Evolutionary conservation across 2,113 vertebrate species (phyloP).

Genomic region (Cryptomyrus ogoouensis): DNA sequence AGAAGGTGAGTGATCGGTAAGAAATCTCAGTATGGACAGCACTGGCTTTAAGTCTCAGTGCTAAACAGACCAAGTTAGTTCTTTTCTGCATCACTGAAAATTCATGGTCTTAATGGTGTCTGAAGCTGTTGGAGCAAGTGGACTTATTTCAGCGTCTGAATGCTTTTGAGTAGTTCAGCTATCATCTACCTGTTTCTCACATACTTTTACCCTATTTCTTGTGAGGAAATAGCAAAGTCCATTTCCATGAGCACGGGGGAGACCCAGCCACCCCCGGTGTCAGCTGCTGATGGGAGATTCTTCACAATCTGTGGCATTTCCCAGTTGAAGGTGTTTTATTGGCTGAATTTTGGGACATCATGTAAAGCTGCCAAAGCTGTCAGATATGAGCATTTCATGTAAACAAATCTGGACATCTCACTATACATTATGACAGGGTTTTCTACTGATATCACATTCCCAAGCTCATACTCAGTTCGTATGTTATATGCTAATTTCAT

Average conservation of each 20-base stretch:
- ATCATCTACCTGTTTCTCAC: not conserved
- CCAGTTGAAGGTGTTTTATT: not conserved
- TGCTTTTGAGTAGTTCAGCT: not conserved
- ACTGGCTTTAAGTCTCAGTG: not conserved
- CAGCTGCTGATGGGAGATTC: not conserved
- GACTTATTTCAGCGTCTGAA: not conserved
- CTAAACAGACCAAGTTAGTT: not conserved
- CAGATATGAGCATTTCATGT: not conserved
- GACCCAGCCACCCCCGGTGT: not conserved
- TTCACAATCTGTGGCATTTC: not conserved
- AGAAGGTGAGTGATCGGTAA: not conserved
- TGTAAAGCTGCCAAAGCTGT: not conserved
- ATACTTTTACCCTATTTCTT: not conserved
- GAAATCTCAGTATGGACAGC: not conserved
- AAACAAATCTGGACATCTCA: not conserved
- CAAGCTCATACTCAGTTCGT: not conserved
- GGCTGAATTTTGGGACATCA: not conserved
- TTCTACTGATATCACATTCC: not conserved
- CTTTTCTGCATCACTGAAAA: not conserved
- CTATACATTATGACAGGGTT: not conserved
- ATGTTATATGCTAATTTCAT: not conserved
- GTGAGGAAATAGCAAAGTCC: not conserved
- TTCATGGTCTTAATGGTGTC: not conserved
- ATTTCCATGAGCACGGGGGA: not conserved
- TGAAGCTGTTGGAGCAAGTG: not conserved